A percentile compares a stretch with the other conserved stretches of the same genome.
Conservation (phyloP, 2,888 invertebrate species). For the Lasioglossum malachurum region DNA sequence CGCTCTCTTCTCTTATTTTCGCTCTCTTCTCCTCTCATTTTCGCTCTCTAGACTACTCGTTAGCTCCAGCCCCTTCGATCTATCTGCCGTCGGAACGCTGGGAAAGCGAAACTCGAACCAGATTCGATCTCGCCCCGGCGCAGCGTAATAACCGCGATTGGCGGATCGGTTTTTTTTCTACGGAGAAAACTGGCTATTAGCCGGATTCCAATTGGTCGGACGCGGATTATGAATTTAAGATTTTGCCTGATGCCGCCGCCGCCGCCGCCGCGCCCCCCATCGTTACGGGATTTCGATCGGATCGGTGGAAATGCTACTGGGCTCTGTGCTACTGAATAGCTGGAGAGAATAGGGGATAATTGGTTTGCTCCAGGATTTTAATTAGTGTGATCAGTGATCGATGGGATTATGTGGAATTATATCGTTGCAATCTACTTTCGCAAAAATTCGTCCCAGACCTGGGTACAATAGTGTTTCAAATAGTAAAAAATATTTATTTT, state of each 20-base stretch:
- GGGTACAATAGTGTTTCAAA: not conserved
- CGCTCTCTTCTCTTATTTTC: not conserved
- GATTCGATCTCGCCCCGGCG: constrained; percentile 9
- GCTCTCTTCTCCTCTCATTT: not conserved
- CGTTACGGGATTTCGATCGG: not conserved
- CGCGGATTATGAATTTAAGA: constrained; percentile 23
- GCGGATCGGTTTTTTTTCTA: not conserved
- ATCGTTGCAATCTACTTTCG: not conserved
- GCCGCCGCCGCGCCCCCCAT: not conserved
- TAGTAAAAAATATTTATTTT: too few species aligned
- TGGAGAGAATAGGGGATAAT: not conserved
- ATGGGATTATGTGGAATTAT: not conserved
- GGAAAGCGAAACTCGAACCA: constrained; percentile 20
- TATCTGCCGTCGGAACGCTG: not conserved
- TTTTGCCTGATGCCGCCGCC: not conserved
- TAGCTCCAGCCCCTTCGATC: constrained; percentile 20
- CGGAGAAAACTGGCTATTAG: not conserved
- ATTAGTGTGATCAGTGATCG: not conserved
- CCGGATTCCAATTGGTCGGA: not conserved
- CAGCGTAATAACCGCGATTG: not conserved
- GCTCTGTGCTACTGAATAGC: not conserved
- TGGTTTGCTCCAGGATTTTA: not conserved
- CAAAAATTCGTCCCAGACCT: not conserved
- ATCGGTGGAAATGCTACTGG: not conserved
- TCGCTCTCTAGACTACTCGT: not conserved